Base-by-base conservation (phyloP, 1,140 invertebrate species). In the Aphelenchoides fujianensis region DNA sequence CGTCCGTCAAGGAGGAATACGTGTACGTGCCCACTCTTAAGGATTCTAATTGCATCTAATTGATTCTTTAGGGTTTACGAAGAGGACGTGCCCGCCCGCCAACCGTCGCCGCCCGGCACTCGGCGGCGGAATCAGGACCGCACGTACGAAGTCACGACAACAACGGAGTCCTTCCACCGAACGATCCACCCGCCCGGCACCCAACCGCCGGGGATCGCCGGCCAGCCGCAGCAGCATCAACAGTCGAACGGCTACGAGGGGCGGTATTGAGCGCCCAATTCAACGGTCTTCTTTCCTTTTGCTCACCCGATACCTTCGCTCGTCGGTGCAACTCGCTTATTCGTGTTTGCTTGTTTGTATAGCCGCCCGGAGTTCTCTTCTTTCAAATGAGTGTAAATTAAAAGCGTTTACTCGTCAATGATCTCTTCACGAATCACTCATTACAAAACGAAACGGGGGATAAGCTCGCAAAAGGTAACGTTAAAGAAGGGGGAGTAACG, bases 131-230 rank as follows among this genome's bases (percentile, higher is more conserved):
- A 84, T 54, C 70, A 75, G 57, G 83, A 84, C 54, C 78, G 83
- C n/a, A 78, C 83, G 32, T 83, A 83, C 66, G 81, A 83, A 72
- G 80, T 82, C 30, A 83, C 82, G 32, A 83, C 82, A 9, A 83
- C 82, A 9, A 83, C 82, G 7, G 82, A 83, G 72, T 80, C 77
- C 7, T 82, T 84, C 70, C 83, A 84, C 66, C 74, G 82, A 27
- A 83, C 82, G 12, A 83, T 84, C 48, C 23, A 59, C n/a, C 74
- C 74, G 19, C 67, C 75, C 31, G 61, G 53, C 16, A 32, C 23
- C 12, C 41, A 62, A 16, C 48, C 63, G 16, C 16, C 16, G 16
- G 30, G 35, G 19, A 53, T n/a, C n/a, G n/a, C n/a, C n/a, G n/a
- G n/a, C n/a, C n/a, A n/a, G n/a, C n/a, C n/a, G n/a, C n/a, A n/a